Percentiles rank a stretch among this genome's conserved stretches.
Conservation (phyloP, 2,888 invertebrate species). For the Parthenolecanium corni region DNA sequence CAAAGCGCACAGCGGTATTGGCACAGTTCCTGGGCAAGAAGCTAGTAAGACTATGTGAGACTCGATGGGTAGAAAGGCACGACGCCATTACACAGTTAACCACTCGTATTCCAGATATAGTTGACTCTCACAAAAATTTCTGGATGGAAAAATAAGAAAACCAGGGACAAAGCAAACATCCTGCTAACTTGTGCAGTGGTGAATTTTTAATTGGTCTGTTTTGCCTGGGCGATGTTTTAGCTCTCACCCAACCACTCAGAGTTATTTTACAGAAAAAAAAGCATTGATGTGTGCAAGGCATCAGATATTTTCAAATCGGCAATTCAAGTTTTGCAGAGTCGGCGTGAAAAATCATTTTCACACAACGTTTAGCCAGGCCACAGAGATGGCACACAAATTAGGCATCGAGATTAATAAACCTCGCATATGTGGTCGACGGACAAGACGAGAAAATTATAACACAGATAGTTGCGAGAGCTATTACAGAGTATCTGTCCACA, state of each 20-base stretch:
- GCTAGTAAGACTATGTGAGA: constrained; percentile 18
- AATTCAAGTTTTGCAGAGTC: not conserved
- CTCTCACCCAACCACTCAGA: not conserved
- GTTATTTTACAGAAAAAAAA: not conserved
- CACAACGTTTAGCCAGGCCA: not conserved
- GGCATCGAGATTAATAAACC: not conserved
- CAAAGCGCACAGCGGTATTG: too few species aligned
- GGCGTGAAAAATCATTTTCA: not conserved
- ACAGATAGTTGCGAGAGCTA: not conserved
- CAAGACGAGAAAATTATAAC: not conserved
- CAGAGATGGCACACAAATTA: not conserved
- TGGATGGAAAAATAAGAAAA: not conserved
- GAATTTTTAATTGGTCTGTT: not conserved
- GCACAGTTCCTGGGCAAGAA: too few species aligned
- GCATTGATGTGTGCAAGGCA: not conserved
- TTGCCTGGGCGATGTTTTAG: not conserved
- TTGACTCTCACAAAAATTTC: not conserved
- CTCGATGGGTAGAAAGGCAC: constrained; percentile 5
- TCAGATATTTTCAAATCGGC: not conserved
- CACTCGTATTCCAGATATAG: not conserved
- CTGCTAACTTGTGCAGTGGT: not conserved
- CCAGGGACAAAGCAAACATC: not conserved
- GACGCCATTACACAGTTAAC: constrained; percentile 11
- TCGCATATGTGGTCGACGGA: not conserved
- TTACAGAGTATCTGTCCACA: not conserved